These are phyloP conservation scores for Sula dactylatra DNA, from an alignment of 2,113 vertebrate species.

Conservation along the genomic window DNA sequence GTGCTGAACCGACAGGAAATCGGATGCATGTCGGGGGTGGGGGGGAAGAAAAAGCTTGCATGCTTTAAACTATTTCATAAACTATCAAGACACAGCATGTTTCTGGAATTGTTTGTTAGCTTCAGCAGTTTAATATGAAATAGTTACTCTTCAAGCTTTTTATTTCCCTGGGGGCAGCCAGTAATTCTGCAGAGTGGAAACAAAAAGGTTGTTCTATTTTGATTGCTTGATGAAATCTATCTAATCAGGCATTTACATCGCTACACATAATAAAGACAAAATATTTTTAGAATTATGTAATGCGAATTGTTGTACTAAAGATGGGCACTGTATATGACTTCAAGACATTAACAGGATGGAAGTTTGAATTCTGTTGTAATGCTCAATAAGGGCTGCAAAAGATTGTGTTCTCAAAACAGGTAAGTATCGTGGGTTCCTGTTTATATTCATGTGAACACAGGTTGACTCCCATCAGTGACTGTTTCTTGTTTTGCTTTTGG, in stretches of 20 bases:
- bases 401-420: background rate
- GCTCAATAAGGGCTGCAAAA: background rate
- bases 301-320: background rate
- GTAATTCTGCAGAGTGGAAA: constrained; percentile 19
- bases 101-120: constrained; percentile 26
- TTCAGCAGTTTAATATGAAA: constrained; percentile 30
- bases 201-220: constrained; percentile 14
- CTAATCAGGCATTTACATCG: constrained; percentile 9
- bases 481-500: background rate
- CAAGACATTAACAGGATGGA: background rate
- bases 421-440: background rate
- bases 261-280: background rate
- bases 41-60: background rate
- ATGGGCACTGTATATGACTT: background rate
- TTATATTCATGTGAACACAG: background rate
- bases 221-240: constrained; percentile 8
- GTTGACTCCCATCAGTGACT: background rate
- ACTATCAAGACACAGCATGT: constrained; percentile 46
- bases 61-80: constrained; percentile 1
- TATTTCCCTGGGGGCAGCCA: constrained; percentile 16
- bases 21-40: background rate
- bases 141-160: background rate
- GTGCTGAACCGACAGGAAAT: background rate
- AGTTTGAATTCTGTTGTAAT: background rate
- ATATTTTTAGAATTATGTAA: constrained; percentile 24